A percentile compares a stretch with the other conserved stretches of the same genome.
Evolutionary conservation across 2,888 invertebrate genomes (phyloP).

Genomic region (Platycheirus albimanus): DNA sequence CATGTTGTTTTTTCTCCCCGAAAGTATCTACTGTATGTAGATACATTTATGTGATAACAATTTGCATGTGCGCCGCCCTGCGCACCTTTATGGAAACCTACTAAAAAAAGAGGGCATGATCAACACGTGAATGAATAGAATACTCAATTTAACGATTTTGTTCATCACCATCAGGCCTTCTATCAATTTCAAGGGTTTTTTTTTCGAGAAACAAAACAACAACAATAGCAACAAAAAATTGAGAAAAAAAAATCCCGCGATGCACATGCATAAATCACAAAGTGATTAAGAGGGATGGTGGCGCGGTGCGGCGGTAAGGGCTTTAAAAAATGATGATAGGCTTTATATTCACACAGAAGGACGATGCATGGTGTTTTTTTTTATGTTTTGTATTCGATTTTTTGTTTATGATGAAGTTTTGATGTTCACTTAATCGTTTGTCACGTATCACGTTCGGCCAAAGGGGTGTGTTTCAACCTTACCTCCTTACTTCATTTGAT

Average conservation of each 20-base stretch:
- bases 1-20: constrained; percentile 20
- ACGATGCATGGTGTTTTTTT: constrained; percentile 22
- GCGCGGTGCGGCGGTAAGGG: constrained; percentile 19
- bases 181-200: constrained; percentile 70
- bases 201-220: constrained; percentile 46
- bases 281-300: constrained; percentile 59
- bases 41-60: constrained; percentile 58
- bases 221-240: constrained; percentile 4
- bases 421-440: constrained; percentile 38
- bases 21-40: constrained; percentile 29
- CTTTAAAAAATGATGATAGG: constrained; percentile 12
- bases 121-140: constrained; percentile 70
- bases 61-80: constrained; percentile 64
- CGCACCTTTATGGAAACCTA: constrained; percentile 48
- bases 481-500: constrained; percentile 66
- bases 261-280: constrained; percentile 69
- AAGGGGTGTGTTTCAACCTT: constrained; percentile 50
- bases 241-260: too few relatives aligned
- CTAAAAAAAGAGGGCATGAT: constrained; percentile 61
- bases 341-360: constrained; percentile 10
- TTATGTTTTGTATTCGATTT: background rate
- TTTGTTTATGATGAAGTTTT: constrained; percentile 40
- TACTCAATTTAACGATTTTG: constrained; percentile 68
- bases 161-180: constrained; percentile 54
- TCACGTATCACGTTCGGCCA: constrained; percentile 36